Base-by-base conservation (phyloP, 2,888 invertebrate species). In the Pseudeuparius sepicola region DNA sequence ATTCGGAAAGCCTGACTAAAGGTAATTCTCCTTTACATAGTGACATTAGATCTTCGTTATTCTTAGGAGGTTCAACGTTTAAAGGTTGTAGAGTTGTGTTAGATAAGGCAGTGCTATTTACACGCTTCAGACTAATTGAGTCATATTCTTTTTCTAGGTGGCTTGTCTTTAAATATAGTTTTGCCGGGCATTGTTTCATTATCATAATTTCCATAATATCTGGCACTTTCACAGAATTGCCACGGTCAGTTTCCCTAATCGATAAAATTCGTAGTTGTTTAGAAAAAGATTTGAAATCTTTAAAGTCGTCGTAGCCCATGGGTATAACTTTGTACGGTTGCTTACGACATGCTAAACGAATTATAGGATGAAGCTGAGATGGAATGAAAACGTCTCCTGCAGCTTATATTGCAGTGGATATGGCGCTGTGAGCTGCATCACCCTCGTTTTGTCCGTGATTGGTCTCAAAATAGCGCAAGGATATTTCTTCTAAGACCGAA, bases 371-470 rank as follows among this genome's bases (percentile, higher is more conserved):
- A 14, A 40, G 30, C 18, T 40, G 37, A 9, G 37, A 28, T 24
- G 37, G 37, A 4, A 37, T 14, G 18, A 28, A 37, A 14, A 34
- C 14, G 14, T 40, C 14, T 14, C 34, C 37, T 10, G 38, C 25
- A 20, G 18, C 16, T 11, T n/a, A 7, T 23, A 37, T 30, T 5
- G 40, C 40, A 7, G 15, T 11, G n/a, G 13, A 7, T 18, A 40
- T 36, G 28, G 36, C 32, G 16, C 36, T 33, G 14, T 39, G 36
- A 10, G 32, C 36, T 11, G 31, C 11, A 20, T 40, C 40, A 11
- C 40, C 37, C 16, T 38, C 30, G 18, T 27, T 40, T 24, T 40
- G 40, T 9, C 37, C 40, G 10, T n/a, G n/a, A n/a, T n/a, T n/a
- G n/a, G 36, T 36, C 24, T 36, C 36, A 31, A 31, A 31, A 31